Percentiles rank a stretch among this genome's conserved stretches.
phyloP scores from a whole-genome alignment of 2,888 invertebrate genomes.

The Euplagia quadripunctaria region DNA sequence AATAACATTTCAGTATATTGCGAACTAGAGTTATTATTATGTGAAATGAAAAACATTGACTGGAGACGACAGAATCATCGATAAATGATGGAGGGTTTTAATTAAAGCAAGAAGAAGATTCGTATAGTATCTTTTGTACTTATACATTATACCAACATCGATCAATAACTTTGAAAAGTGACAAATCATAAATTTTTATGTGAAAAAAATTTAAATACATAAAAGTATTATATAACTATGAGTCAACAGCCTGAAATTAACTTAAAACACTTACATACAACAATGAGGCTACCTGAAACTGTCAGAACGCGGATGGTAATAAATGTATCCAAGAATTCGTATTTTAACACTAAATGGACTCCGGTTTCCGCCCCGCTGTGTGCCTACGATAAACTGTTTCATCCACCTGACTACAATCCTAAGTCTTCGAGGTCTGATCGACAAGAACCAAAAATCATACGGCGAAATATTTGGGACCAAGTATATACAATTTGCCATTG shows the following conservation, averaged over 20 bases:
- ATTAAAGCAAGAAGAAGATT: neutral
- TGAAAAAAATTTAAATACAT: neutral
- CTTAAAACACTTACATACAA: conserved; percentile 18
- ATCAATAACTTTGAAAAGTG: neutral
- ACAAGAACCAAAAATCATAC: conserved; percentile 76
- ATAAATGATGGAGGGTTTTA: neutral
- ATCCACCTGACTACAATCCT: conserved; percentile 82
- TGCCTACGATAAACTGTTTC: conserved; percentile 81
- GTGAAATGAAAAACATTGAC: neutral
- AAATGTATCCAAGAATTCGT: conserved; percentile 73
- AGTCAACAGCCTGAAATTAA: conserved; percentile 5
- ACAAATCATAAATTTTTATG: neutral
- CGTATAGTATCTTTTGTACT: neutral
- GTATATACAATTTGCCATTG: conserved; percentile 48
- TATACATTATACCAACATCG: neutral
- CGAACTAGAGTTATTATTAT: too few relatives aligned
- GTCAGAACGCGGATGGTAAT: conserved; percentile 74
- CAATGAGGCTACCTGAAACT: conserved; percentile 55
- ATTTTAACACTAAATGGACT: conserved; percentile 76
- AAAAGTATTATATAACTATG: neutral
- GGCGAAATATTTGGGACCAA: conserved; percentile 80
- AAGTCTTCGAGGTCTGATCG: conserved; percentile 79
- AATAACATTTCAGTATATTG: neutral
- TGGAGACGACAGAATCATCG: neutral
- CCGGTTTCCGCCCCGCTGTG: conserved; percentile 64